phyloP scores from a whole-genome alignment of 2,888 invertebrate genomes.

The Athetis lepigone region DNA sequence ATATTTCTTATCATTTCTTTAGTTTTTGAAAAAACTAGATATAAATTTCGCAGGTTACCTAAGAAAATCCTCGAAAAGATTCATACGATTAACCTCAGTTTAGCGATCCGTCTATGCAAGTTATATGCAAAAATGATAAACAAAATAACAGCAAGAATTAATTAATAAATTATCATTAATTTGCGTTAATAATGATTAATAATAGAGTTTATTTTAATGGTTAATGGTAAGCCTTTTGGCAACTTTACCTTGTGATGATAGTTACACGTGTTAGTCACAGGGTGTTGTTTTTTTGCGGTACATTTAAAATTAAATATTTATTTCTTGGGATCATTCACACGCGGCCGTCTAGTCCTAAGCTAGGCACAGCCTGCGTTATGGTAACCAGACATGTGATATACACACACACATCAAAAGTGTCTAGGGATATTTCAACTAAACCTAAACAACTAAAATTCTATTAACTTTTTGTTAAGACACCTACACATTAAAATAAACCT shows the following conservation, averaged over 20 bases:
- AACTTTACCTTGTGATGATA: slow-evolving; percentile 25
- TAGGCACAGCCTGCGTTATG: no score
- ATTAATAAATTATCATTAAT: slow-evolving; percentile 52
- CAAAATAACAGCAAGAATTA: slow-evolving; percentile 27
- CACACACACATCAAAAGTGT: no score
- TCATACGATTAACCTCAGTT: slow-evolving; percentile 30
- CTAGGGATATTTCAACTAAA: no score
- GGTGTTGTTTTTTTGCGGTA: neutral
- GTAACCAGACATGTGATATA: no score
- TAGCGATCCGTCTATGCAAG: slow-evolving; percentile 24
- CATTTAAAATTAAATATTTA: no score
- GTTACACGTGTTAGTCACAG: slow-evolving; percentile 46
- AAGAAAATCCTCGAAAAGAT: slow-evolving; percentile 9
- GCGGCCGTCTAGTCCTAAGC: no score
- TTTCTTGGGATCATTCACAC: no score
- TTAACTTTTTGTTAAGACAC: no score
- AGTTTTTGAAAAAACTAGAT: neutral
- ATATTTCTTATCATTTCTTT: no score
- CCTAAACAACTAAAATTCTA: no score
- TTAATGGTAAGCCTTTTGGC: slow-evolving; percentile 39
- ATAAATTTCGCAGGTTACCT: no score
- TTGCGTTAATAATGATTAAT: slow-evolving; percentile 43
- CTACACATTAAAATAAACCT: no score
- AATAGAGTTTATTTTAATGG: slow-evolving; percentile 34
- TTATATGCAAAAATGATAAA: slow-evolving; percentile 43